Conservation (phyloP, 2,888 invertebrate genomes). For the Diarsia dahlii region DNA sequence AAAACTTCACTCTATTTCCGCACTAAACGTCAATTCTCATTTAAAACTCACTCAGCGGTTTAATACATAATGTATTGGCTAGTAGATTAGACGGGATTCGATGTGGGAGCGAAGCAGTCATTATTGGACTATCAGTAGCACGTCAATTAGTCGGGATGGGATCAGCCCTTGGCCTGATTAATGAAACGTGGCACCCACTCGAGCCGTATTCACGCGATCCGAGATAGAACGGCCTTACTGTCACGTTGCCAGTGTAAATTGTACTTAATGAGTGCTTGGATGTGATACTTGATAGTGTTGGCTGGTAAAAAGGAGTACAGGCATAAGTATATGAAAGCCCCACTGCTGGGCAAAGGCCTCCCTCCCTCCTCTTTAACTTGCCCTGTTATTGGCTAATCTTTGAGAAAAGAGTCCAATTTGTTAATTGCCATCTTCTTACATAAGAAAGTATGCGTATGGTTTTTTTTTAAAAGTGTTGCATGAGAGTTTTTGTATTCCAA, state of each 20-base stretch:
- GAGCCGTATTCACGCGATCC: slow-evolving; percentile 60
- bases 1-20: background rate
- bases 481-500: too few species aligned
- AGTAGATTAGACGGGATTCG: slow-evolving; percentile 63
- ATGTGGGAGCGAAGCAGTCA: slow-evolving; percentile 60
- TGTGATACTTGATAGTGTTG: slow-evolving; percentile 2
- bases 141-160: slow-evolving; percentile 70
- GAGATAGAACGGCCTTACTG: slow-evolving; percentile 46
- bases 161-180: slow-evolving; percentile 74
- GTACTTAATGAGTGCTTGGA: slow-evolving; percentile 44
- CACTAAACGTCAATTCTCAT: slow-evolving; percentile 29
- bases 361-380: too few species aligned
- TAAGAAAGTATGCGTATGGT: too few species aligned
- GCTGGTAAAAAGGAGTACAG: background rate
- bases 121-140: slow-evolving; percentile 67
- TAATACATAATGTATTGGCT: slow-evolving; percentile 52
- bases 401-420: too few species aligned
- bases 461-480: too few species aligned
- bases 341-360: too few species aligned
- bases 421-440: too few species aligned
- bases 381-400: too few species aligned
- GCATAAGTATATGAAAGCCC: too few species aligned
- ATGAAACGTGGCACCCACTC: slow-evolving; percentile 68
- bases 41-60: slow-evolving; percentile 40
- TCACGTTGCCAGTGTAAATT: slow-evolving; percentile 57